Conservation (phyloP, 2,113 vertebrate genomes). For the Aplodontia rufa region DNA sequence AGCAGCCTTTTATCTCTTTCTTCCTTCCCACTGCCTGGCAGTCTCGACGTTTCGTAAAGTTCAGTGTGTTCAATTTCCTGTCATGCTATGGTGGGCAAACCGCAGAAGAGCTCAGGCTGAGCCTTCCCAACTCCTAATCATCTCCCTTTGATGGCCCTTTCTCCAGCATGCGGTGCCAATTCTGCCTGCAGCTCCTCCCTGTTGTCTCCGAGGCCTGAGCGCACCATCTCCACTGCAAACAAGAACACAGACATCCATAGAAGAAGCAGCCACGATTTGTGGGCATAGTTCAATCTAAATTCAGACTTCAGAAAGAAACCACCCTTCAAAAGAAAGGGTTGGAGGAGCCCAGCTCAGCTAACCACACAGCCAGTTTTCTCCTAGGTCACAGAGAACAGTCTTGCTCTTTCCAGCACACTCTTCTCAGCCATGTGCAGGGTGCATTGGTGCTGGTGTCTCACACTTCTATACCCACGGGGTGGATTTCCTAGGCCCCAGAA, state of each 20-base stretch:
- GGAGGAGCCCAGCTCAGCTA: too few relatives aligned
- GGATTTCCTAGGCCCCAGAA: not conserved
- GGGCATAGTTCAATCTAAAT: not conserved
- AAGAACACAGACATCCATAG: not conserved
- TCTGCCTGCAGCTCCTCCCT: not conserved
- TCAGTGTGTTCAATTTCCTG: not conserved
- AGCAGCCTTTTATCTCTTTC: not conserved
- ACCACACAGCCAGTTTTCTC: not conserved
- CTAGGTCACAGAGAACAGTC: not conserved
- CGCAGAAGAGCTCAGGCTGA: not conserved
- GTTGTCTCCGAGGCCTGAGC: not conserved
- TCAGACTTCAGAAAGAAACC: not conserved
- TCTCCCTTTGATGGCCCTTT: not conserved
- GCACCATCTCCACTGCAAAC: not conserved
- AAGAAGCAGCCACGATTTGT: not conserved
- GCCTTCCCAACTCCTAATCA: not conserved
- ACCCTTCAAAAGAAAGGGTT: not conserved
- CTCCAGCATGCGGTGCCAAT: not conserved
- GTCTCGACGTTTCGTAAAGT: not conserved
- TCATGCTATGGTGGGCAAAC: not conserved
- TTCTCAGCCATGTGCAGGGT: not conserved
- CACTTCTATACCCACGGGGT: not conserved
- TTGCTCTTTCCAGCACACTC: not conserved
- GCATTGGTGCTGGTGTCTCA: not conserved
- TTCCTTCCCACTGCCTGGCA: not conserved